A percentile compares a stretch with the other conserved stretches of the same genome.
Evolutionary conservation across 2,888 invertebrate genomes (phyloP).

Genomic region (Callinectes sapidus): DNA sequence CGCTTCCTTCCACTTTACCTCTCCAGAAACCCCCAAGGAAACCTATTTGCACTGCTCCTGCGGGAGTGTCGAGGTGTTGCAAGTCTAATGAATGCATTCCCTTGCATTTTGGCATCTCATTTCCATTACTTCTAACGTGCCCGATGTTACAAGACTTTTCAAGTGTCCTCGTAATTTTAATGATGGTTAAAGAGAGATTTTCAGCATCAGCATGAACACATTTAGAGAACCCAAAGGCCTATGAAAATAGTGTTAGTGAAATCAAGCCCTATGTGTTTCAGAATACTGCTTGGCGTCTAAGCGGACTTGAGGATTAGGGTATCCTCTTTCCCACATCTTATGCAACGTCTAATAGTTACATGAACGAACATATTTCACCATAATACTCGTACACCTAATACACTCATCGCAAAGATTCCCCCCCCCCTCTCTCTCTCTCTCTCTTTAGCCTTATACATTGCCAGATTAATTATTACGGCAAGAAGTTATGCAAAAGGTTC

Average conservation of each 20-base stretch:
- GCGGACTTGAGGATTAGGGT: background rate
- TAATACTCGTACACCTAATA: background rate
- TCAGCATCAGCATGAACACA: too few species aligned
- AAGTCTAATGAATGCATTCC: background rate
- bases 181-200: too few species aligned
- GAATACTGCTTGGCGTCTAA: background rate
- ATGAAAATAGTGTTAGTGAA: too few species aligned
- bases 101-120: too few species aligned
- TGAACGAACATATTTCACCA: background rate
- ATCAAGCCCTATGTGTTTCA: too few species aligned
- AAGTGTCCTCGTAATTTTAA: too few species aligned
- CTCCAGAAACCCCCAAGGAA: background rate
- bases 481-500: too few species aligned
- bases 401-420: background rate
- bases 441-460: slow-evolving; percentile 12
- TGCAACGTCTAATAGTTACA: background rate
- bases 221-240: too few species aligned
- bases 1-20: slow-evolving; percentile 5
- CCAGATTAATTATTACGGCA: too few species aligned
- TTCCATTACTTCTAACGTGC: too few species aligned
- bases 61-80: background rate
- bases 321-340: background rate
- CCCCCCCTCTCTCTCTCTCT: slow-evolving; percentile 49
- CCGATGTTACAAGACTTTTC: too few species aligned
- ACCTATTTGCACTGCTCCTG: background rate